phyloP scores from a whole-genome alignment of 2,797 vertebrate species.

The Takifugu ocellatus region DNA sequence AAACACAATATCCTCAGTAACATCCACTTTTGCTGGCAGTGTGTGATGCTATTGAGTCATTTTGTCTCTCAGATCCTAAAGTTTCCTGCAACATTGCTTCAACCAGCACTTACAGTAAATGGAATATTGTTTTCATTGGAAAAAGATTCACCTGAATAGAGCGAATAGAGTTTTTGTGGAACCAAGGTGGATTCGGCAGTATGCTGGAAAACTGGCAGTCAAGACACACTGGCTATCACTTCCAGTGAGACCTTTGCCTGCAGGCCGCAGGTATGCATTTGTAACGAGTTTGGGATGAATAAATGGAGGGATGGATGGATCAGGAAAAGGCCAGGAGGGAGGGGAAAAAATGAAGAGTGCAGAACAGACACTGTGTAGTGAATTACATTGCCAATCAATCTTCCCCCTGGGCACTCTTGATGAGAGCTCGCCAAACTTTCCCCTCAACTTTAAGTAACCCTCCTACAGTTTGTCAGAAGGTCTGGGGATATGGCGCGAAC shows the following conservation, averaged over 20 bases:
- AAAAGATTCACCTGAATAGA: no score
- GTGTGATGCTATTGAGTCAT: no score
- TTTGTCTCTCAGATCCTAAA: no score
- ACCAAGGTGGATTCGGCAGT: not conserved
- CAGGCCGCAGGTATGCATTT: slow-evolving; percentile 65
- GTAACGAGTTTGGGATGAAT: slow-evolving; percentile 37
- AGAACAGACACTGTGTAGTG: slow-evolving; percentile 66
- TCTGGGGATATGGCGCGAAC: slow-evolving; percentile 52
- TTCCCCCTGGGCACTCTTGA: slow-evolving; percentile 62
- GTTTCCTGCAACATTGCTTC: no score
- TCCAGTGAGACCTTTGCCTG: slow-evolving; percentile 49
- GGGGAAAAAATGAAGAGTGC: slow-evolving; percentile 30
- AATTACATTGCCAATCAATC: slow-evolving; percentile 83
- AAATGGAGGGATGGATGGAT: slow-evolving; percentile 44
- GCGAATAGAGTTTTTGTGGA: no score
- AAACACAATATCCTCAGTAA: no score
- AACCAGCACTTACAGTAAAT: no score
- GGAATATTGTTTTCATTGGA: no score
- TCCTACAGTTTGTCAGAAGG: slow-evolving; percentile 72
- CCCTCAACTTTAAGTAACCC: slow-evolving; percentile 67
- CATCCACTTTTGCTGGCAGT: no score
- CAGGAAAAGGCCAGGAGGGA: slow-evolving; percentile 37
- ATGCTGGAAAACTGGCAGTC: not conserved
- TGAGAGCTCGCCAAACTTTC: slow-evolving; percentile 77
- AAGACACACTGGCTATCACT: slow-evolving; percentile 32